Base-by-base conservation (phyloP, 2,797 vertebrate species). In the Sarcoramphus papa region DNA sequence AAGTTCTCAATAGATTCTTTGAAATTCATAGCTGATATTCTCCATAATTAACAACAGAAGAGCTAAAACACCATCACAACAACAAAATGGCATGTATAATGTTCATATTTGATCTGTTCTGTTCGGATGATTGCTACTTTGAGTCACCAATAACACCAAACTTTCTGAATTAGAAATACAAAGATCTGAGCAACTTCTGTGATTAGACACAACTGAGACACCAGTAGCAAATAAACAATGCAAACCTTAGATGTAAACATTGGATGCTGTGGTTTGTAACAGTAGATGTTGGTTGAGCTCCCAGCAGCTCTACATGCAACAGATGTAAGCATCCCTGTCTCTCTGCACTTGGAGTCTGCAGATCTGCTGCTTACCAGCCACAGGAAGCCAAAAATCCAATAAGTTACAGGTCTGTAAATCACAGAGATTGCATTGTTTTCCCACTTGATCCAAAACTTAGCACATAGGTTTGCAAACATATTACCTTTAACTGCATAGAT, bases 131-230 rank as follows among this genome's bases (percentile, higher is more conserved):
- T 40, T 83, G 19, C 4, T 60, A 15, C 35, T 68, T 75, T 16
- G 35, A 78, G 5, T 20, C 19, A 53, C 4, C 51, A 48, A 18
- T 21, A 48, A 7, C 3, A 30, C 3, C 0, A 3, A 47, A 10
- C 11, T 50, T 79, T 30, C 23, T 33, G 27, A 24, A 53, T 73
- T 30, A 79, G 27, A 92, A 80, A 54, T 33, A 21, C 5, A 75
- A 91, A 54, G 14, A 37, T 43, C 7, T 47, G 17, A 62, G 35
- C 12, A 35, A 24, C 37, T 79, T 47, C 53, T 73, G 12, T 75
- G n/a, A 53, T 48, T 24, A 85, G 28, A 41, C 23, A 43, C 48
- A 40, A 28, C 2, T 14, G 28, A 79, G 33, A 70, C 10, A 62
- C 2, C 30, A 51, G 16, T 2, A 88, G 4, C 6, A 83, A 85